Base-by-base conservation (phyloP, 2,888 invertebrate genomes). In the Chydorus sphaericus region DNA sequence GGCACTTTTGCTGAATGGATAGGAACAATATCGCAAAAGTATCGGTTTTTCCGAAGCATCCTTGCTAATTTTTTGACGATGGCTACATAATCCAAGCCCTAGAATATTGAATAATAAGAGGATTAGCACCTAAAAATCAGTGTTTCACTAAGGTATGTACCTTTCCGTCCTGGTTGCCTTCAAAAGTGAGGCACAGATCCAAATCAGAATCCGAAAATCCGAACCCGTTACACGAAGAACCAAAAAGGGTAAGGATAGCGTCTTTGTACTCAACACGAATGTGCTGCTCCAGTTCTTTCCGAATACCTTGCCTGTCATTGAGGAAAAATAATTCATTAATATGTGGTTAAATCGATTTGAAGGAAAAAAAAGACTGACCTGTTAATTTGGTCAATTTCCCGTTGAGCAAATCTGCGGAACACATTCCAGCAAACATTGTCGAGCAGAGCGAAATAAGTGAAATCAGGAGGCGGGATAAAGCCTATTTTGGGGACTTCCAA, bases 1-100 rank as follows among this genome's bases (percentile, higher is more conserved):
- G 79, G 79, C 26, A 79, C 78, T 66, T 78, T 77, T 29, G 78
- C 78, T 16, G 73, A 73, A 5, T 73, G 68, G 50, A 78, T 75
- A 6, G 75, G 66, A 51, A 72, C 44, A 28, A 64, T 57, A 49
- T 71, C 67, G 56, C 65, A 64, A 49, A 73, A 63, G 7, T 66
- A 63, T 11, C 63, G 60, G 55, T 67, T 65, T 20, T 63, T 63
- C 59, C 66, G 66, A 58, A 76, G 62, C 31, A 65, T 63, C 49
- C 63, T 63, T 10, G 70, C 69, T 52, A 76, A 62, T 6, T 65
- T 63, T 58, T 71, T 67, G 54, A 75, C 72, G 16, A 67, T 62
- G 20, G 61, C 56, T 18, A 60, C 66, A 58, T 65, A 66, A 60
- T 72, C 66, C 16, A 31, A 31, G 31, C 50, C 50, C 30, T 31